A percentile compares a stretch with the other conserved stretches of the same genome.
phyloP scores from a whole-genome alignment of 2,113 vertebrate species.

The Notarius lentiginosus region DNA sequence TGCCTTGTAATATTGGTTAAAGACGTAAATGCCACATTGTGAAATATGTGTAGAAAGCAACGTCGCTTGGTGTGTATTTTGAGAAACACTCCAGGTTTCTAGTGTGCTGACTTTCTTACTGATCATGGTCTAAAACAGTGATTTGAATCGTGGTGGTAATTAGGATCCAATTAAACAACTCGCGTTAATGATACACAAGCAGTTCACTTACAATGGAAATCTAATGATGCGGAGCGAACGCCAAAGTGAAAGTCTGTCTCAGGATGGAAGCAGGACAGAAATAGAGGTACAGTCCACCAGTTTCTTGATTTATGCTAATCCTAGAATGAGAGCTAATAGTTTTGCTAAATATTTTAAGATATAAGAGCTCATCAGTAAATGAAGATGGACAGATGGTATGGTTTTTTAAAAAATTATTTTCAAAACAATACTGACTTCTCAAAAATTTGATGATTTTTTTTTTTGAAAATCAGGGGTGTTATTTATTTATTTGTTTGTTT shows the following conservation, averaged over 20 bases:
- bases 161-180: background rate
- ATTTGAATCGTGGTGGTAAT: background rate
- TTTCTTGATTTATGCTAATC: too few relatives aligned
- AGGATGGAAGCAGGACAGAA: too few relatives aligned
- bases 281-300: too few relatives aligned
- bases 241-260: too few relatives aligned
- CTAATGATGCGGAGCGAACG: too few relatives aligned
- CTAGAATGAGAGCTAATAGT: too few relatives aligned
- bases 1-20: background rate
- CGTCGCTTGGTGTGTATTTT: background rate
- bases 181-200: background rate
- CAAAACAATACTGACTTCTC: background rate
- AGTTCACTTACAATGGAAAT: too few relatives aligned
- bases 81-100: background rate
- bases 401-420: too few relatives aligned
- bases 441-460: background rate
- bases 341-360: too few relatives aligned
- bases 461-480: background rate
- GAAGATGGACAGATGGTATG: too few relatives aligned
- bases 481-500: background rate
- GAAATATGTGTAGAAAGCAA: background rate
- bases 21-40: background rate
- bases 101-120: background rate
- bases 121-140: background rate
- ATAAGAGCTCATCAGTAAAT: too few relatives aligned